These are phyloP conservation scores for Ruditapes philippinarum DNA, from an alignment of 1,140 invertebrate genomes.

Conservation along the genomic window DNA sequence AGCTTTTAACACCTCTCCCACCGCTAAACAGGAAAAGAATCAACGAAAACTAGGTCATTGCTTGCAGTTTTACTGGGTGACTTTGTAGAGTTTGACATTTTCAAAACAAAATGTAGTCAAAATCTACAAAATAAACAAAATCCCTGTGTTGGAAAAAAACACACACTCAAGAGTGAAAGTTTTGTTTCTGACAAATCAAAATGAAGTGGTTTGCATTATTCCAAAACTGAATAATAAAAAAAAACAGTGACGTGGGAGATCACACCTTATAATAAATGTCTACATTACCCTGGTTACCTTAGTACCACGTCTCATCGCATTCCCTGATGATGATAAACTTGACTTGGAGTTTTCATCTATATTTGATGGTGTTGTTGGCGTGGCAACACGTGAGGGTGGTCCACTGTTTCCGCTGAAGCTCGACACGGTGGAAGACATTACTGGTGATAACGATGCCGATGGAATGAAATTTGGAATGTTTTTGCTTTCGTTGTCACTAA, in stretches of 20 bases:
- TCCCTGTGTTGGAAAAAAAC: slow-evolving; percentile 8
- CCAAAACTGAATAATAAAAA: slow-evolving; percentile 45
- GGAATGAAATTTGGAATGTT: slow-evolving; percentile 1
- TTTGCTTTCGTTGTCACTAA: not conserved
- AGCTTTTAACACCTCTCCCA: no score
- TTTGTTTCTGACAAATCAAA: not conserved
- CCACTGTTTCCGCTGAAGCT: slow-evolving; percentile 43
- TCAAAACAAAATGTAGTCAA: not conserved
- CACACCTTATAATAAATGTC: slow-evolving; percentile 69
- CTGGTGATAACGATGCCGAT: not conserved
- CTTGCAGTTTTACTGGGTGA: not conserved
- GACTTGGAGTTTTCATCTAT: slow-evolving; percentile 1
- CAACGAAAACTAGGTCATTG: no score
- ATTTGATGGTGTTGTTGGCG: slow-evolving; percentile 22
- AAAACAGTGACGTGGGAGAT: slow-evolving; percentile 17
- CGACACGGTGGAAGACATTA: slow-evolving; percentile 24
- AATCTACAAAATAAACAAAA: not conserved
- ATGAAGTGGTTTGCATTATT: not conserved
- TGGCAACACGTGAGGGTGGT: slow-evolving; percentile 27
- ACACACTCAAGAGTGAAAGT: not conserved
- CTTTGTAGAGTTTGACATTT: not conserved
- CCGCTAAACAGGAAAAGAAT: no score
- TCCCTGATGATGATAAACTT: slow-evolving; percentile 3
- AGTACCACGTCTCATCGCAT: slow-evolving; percentile 31
- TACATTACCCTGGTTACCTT: slow-evolving; percentile 68